Base-by-base conservation (phyloP, 2,113 vertebrate species). In the Pseudolaguvia tuberculata region DNA sequence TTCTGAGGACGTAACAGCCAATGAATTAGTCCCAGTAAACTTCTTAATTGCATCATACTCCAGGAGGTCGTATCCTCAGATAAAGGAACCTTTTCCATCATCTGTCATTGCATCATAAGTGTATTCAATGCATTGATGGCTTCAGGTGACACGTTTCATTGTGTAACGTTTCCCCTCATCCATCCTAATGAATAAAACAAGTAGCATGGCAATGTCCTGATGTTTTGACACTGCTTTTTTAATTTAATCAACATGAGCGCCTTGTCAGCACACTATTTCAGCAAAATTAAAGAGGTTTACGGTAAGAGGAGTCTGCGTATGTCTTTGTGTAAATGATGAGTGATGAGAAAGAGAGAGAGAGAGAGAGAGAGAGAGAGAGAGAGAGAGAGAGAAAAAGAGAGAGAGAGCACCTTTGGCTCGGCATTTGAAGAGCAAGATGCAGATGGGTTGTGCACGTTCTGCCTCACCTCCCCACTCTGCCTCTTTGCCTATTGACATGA, bases 401-500 rank as follows among this genome's bases (percentile, higher is more conserved):
- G 47, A 48, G 12, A 52, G 35, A 3, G 27, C 53, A 72, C 27
- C 23, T 69, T 59, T 39, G 69, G 74, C 59, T 71, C 42, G 76
- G 65, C 35, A 77, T 79, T 74, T 77, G 48, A 72, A 70, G 61
- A 82, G 67, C 65, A 42, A 35, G 14, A 56, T 85, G 87, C 87
- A 90, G 75, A 77, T 77, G 48, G 75, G 57, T 27, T 6, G 53
- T 72, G 76, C 18, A 53, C 69, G 66, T 56, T 5, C 56, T 23
- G 56, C 35, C n/a, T 75, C 52, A 9, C 57, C 48, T 35, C 62
- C 42, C 63, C 45, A 45, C 57, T 59, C 63, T 52, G 27, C 81
- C 78, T 85, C 80, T 85, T 84, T 76, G 65, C 83, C 81, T 81
- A 89, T 91, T 90, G 89, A 91, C 82, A 83, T 87, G 87, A 88